Evolutionary conservation across 2,888 invertebrate genomes (phyloP), one percentile per base, ranked within the genome.

Genomic region (Coleophora deauratella): DNA sequence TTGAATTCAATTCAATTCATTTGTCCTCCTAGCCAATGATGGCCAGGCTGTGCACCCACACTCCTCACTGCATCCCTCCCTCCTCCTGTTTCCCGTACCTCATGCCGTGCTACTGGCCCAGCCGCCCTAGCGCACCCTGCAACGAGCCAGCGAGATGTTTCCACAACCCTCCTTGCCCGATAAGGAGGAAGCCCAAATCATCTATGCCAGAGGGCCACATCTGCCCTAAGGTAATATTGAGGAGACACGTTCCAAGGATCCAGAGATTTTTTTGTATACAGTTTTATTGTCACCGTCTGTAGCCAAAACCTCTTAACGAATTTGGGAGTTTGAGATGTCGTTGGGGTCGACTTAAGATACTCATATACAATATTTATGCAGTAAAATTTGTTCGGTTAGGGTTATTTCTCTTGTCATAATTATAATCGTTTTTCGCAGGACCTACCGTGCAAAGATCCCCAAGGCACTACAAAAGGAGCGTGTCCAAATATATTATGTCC

Each of bases 71-170:
- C 55, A 39, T 67, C 1, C 78, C 80, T 0, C 82, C 84, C 0
- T 72, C 78, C 0, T 54, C 70, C 0, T 71, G 69, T 50, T 84
- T 77, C 49, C 81, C 82, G 0, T 82, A 77, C 52, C 54, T 80
- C 37, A 75, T 75, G 77, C 84, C 84, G 0, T 85, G 84, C 50
- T 82, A 53, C 63, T 84, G 81, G 84, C 81, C 82, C 0, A 59
- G 76, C 0, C 52, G 78, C 2, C 49, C 75, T 0, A 60, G 65
- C 1, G 81, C 84, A 0, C 82, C 84, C 0, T 85, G 84, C 50
- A 57, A 54, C 40, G 52, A 58, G 1, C 82, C 84, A 0, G 39
- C 56, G 0, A 52, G 59, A 10, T 85, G 84, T 57, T 85, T 85
- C 61, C 84, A 85, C 51, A 79, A 72, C 43, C 84, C 84, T 1